Conservation (phyloP, 1,140 invertebrate species). For the Zaprionus lachaisei region DNA sequence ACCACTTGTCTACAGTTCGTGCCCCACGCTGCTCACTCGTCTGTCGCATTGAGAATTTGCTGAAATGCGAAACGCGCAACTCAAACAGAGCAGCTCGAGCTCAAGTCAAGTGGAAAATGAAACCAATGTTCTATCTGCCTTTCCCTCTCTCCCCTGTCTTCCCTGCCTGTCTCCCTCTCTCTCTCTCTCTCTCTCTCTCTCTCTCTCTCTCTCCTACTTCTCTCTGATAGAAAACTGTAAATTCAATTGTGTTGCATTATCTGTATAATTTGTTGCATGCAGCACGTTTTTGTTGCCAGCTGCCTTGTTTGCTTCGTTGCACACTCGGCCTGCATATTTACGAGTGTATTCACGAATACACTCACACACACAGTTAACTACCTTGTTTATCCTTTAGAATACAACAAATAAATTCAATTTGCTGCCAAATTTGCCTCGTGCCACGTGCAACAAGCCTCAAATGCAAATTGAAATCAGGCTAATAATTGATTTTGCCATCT, state of each 20-base stretch:
- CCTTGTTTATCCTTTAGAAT: constrained; percentile 16
- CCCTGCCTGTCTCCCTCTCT: neutral
- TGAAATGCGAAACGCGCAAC: constrained; percentile 71
- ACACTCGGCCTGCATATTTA: constrained; percentile 21
- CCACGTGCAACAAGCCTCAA: constrained; percentile 4
- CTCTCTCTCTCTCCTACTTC: neutral
- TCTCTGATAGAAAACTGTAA: constrained; percentile 46
- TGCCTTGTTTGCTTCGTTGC: constrained; percentile 28
- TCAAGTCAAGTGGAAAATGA: constrained; percentile 78
- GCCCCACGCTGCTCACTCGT: constrained; percentile 31
- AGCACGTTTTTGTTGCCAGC: constrained; percentile 30
- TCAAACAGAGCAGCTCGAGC: constrained; percentile 50
- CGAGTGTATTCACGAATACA: neutral
- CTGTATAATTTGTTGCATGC: constrained; percentile 67
- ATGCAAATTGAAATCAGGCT: constrained; percentile 32
- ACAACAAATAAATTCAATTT: constrained; percentile 51
- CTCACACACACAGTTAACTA: neutral
- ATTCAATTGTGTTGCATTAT: constrained; percentile 73
- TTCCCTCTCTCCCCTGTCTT: neutral
- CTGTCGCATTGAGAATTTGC: constrained; percentile 76
- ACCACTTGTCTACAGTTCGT: constrained; percentile 32
- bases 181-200: neutral
- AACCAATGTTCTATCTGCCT: constrained; percentile 53
- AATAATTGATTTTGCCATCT: constrained; percentile 45
- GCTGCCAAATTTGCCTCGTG: constrained; percentile 1